Percentiles rank a stretch among this genome's conserved stretches.
phyloP scores from a whole-genome alignment of 2,113 vertebrate species.

The Leptosomus discolor region DNA sequence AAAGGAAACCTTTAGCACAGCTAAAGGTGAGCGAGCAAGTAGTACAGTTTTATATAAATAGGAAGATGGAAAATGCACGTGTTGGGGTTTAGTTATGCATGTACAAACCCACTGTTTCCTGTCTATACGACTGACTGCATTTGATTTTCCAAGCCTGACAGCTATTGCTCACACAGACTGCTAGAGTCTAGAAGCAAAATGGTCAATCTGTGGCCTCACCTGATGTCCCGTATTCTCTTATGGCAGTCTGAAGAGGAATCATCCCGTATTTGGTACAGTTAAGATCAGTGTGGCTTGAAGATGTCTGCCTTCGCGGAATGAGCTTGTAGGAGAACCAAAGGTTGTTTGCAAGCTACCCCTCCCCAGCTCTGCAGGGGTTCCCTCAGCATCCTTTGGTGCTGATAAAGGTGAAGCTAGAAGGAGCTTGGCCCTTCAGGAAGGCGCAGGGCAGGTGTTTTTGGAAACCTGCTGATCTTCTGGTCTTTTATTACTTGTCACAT shows the following conservation, averaged over 20 bases:
- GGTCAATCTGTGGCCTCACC: background rate
- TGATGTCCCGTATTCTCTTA: background rate
- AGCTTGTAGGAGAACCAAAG: background rate
- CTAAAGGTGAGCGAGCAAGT: background rate
- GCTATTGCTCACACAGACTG: background rate
- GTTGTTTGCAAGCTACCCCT: background rate
- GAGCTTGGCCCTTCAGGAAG: background rate
- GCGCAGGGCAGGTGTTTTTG: background rate
- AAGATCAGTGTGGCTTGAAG: background rate
- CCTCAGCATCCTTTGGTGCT: background rate
- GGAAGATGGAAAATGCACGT: background rate
- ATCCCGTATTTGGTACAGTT: fast-evolving
- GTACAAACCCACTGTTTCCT: background rate
- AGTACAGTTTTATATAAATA: background rate
- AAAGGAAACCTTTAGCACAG: background rate
- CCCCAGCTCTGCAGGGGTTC: background rate
- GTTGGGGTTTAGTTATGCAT: background rate
- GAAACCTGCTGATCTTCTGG: background rate
- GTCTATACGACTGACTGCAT: background rate
- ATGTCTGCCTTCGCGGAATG: background rate
- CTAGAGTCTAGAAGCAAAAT: background rate
- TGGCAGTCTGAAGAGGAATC: background rate
- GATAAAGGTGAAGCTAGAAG: background rate
- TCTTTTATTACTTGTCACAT: background rate
- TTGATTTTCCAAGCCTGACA: background rate